Evolutionary conservation across 2,797 vertebrate genomes (phyloP).

Genomic region (Molossus molossus): DNA sequence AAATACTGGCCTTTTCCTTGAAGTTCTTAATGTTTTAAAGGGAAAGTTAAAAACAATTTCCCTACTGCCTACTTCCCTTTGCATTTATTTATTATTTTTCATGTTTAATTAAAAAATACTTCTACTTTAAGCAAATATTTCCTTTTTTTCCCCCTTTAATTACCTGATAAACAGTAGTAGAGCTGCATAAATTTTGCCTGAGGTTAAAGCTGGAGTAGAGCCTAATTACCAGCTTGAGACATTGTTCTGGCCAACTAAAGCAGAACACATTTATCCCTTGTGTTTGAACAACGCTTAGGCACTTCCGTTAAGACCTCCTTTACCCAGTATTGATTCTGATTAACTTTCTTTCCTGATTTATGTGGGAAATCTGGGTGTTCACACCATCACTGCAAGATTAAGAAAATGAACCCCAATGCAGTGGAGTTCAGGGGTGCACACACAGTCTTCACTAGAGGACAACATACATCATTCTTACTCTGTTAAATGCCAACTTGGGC

Average conservation of each 20-base stretch:
- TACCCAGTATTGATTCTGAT: constrained; percentile 85
- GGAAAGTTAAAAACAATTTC: constrained; percentile 71
- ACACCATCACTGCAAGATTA: neutral
- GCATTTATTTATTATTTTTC: constrained; percentile 82
- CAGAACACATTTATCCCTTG: constrained; percentile 88
- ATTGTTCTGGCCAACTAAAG: constrained; percentile 91
- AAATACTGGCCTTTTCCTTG: constrained; percentile 68
- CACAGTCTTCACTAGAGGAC: constrained; percentile 8
- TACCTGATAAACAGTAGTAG: constrained; percentile 87
- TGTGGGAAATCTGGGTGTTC: constrained; percentile 46
- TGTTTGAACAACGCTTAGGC: constrained; percentile 87
- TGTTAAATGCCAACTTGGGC: neutral
- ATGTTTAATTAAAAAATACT: constrained; percentile 84
- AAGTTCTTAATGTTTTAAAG: constrained; percentile 66
- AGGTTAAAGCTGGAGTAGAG: constrained; percentile 89
- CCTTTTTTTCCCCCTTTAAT: constrained; percentile 86
- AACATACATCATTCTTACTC: neutral
- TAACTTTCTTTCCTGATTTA: constrained; percentile 85
- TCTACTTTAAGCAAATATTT: constrained; percentile 83
- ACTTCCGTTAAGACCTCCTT: constrained; percentile 85
- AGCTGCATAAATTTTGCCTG: constrained; percentile 88
- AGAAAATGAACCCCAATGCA: constrained; percentile 9
- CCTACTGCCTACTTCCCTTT: constrained; percentile 70
- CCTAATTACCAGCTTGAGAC: constrained; percentile 89
- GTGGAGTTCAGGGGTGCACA: neutral